Conservation (phyloP, 2,113 vertebrate genomes). For the Dendrocopos noguchii region DNA sequence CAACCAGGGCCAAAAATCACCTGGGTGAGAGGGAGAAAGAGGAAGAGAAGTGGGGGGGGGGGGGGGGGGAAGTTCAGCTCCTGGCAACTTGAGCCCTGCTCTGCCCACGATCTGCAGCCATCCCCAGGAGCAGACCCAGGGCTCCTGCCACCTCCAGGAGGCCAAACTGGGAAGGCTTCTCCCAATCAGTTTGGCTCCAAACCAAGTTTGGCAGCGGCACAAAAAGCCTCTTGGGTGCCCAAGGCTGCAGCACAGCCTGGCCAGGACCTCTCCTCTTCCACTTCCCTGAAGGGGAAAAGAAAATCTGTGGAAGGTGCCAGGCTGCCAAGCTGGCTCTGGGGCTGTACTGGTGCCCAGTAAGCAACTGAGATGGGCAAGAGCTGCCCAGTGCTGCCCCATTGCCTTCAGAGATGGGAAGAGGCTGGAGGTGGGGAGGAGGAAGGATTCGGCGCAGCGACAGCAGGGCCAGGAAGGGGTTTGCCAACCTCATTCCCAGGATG, state of each 20-base stretch:
- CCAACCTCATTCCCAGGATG: no score
- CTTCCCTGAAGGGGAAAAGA: not conserved
- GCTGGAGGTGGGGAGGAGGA: no score
- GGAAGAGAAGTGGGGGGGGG: no score
- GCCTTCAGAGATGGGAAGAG: no score
- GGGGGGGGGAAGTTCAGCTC: no score
- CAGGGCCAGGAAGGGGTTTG: no score
- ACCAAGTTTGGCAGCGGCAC: not conserved
- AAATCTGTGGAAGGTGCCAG: not conserved
- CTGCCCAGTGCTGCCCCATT: not conserved
- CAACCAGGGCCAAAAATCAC: not conserved
- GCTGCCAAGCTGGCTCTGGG: not conserved
- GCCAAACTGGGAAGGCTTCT: not conserved
- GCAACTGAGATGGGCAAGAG: not conserved
- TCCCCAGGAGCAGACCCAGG: not conserved
- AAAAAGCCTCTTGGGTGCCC: not conserved
- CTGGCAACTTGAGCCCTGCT: no score
- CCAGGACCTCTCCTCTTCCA: not conserved
- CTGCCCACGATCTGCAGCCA: no score
- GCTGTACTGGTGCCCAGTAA: not conserved
- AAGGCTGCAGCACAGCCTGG: accelerated
- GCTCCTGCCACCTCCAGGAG: accelerated
- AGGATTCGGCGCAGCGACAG: no score
- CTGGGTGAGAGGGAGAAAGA: not conserved
- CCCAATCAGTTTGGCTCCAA: not conserved